A percentile compares a stretch with the other conserved stretches of the same genome.
Evolutionary conservation across 2,113 vertebrate species (phyloP).

Genomic region (Thamnophis sirtalis): DNA sequence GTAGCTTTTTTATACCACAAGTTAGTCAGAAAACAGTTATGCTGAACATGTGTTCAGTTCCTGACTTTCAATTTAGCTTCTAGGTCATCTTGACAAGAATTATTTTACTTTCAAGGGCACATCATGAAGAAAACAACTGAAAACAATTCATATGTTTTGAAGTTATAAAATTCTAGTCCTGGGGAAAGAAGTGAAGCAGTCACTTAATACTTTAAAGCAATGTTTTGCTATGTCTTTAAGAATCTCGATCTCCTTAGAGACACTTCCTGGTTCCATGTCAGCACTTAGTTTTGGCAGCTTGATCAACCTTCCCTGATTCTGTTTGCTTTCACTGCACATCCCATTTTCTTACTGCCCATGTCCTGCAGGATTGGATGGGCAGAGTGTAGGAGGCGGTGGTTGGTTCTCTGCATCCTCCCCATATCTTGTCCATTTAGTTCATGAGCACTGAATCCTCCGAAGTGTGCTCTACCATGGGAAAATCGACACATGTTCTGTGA

Average conservation of each 20-base stretch:
- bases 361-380: slow-evolving; percentile 82
- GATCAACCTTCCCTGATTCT: slow-evolving; percentile 77
- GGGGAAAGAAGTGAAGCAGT: slow-evolving; percentile 66
- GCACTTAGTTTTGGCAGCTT: slow-evolving; percentile 76
- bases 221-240: slow-evolving; percentile 64
- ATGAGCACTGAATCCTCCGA: slow-evolving; percentile 90
- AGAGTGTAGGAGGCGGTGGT: slow-evolving; percentile 83
- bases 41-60: slow-evolving; percentile 61
- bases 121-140: slow-evolving; percentile 63
- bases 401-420: slow-evolving; percentile 77
- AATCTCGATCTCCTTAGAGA: slow-evolving; percentile 76
- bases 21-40: slow-evolving; percentile 53
- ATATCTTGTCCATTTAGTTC: slow-evolving; percentile 82
- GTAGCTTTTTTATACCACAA: slow-evolving; percentile 44
- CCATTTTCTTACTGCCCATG: slow-evolving; percentile 78
- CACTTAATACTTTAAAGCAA: slow-evolving; percentile 59
- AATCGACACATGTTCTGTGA: slow-evolving; percentile 63
- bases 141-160: slow-evolving; percentile 43
- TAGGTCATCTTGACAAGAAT: slow-evolving; percentile 64
- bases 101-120: slow-evolving; percentile 58
- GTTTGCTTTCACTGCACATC: slow-evolving; percentile 76
- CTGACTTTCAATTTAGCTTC: slow-evolving; percentile 63
- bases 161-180: slow-evolving; percentile 56
- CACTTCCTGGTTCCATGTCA: slow-evolving; percentile 76
- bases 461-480: slow-evolving; percentile 92